A percentile compares a stretch with the other conserved stretches of the same genome.
Evolutionary conservation across 2,888 invertebrate species (phyloP).

Genomic region (Tachina fera): DNA sequence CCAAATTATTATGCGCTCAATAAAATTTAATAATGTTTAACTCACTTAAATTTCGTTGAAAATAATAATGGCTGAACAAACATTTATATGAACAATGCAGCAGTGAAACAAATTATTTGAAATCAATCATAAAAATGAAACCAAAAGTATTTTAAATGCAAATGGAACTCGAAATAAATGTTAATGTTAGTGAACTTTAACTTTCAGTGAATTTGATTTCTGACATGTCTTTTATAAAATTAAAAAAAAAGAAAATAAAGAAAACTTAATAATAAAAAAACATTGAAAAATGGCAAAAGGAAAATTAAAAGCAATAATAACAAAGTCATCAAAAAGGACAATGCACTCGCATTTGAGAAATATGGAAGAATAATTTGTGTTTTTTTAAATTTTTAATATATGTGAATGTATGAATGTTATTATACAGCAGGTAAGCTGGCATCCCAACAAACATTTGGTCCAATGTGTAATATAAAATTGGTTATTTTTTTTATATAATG

Average conservation of each 20-base stretch:
- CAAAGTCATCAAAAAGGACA: constrained; percentile 20
- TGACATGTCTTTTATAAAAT: neutral
- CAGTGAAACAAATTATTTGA: constrained; percentile 17
- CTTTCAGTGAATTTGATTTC: neutral
- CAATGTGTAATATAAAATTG: neutral
- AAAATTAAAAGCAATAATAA: constrained; percentile 16
- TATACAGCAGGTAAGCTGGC: constrained; percentile 1
- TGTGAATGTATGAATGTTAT: neutral
- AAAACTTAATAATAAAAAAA: neutral
- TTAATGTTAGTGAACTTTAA: constrained; percentile 23
- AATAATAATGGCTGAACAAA: neutral
- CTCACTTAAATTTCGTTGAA: constrained; percentile 31
- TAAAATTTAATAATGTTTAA: constrained; percentile 28
- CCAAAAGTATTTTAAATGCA: neutral
- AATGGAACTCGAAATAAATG: constrained; percentile 23
- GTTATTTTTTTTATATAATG: neutral
- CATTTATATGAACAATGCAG: neutral
- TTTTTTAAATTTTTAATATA: neutral
- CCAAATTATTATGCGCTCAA: neutral
- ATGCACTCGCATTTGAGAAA: constrained; percentile 18
- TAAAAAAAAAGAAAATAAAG: neutral
- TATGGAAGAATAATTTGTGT: constrained; percentile 1
- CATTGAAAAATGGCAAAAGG: neutral
- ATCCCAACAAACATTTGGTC: neutral
- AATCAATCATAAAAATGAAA: constrained; percentile 17